Percentiles rank a stretch among this genome's conserved stretches.
These are phyloP conservation scores for Deilephila elpenor DNA, from an alignment of 2,888 invertebrate genomes.

Conservation along the genomic window DNA sequence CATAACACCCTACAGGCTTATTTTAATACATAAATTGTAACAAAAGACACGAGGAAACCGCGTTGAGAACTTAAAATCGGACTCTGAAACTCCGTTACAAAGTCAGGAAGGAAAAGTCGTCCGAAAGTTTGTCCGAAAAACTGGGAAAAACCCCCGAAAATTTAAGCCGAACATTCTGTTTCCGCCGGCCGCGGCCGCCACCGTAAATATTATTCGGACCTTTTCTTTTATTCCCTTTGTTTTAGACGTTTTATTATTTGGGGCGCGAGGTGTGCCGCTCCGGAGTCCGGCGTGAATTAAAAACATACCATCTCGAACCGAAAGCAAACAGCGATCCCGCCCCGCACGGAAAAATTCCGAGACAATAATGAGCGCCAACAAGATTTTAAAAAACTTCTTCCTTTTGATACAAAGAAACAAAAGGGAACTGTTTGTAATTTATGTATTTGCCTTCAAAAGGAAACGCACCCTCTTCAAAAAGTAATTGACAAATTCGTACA, in stretches of 20 bases:
- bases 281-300: slow-evolving; percentile 31
- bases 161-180: slow-evolving; percentile 72
- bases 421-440: slow-evolving; percentile 63
- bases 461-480: slow-evolving; percentile 61
- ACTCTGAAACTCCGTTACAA: slow-evolving; percentile 70
- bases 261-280: slow-evolving; percentile 52
- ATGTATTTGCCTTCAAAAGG: slow-evolving; percentile 62
- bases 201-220: slow-evolving; percentile 78
- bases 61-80: slow-evolving; percentile 67
- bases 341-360: slow-evolving; percentile 41
- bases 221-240: slow-evolving; percentile 77
- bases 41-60: slow-evolving; percentile 69
- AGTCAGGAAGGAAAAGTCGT: slow-evolving; percentile 78
- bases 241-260: slow-evolving; percentile 75
- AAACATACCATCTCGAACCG: slow-evolving; percentile 7
- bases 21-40: slow-evolving; percentile 70
- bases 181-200: slow-evolving; percentile 66
- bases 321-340: slow-evolving; percentile 23
- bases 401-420: slow-evolving; percentile 71
- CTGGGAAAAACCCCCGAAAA: slow-evolving; percentile 71
- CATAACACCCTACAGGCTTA: slow-evolving; percentile 65
- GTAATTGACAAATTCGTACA: slow-evolving; percentile 75
- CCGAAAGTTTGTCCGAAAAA: slow-evolving; percentile 68
- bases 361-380: slow-evolving; percentile 67
- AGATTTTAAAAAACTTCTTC: slow-evolving; percentile 67